phyloP scores from a whole-genome alignment of 2,888 invertebrate genomes.

The Melangyna quadrimaculata region DNA sequence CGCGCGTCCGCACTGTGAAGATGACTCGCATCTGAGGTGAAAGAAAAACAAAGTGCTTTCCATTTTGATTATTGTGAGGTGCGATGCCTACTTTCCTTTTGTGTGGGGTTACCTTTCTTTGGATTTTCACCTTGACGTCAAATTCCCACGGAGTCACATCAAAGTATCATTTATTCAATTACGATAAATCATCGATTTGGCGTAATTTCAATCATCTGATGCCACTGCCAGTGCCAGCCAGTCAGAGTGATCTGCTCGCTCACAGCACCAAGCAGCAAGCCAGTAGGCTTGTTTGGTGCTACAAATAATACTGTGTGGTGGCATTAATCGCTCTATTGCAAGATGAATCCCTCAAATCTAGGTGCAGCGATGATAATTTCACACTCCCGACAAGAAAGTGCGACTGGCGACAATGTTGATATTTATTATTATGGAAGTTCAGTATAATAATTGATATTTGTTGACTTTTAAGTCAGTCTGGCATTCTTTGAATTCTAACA shows the following conservation, averaged over 20 bases:
- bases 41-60: slow-evolving; percentile 52
- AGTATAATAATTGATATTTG: slow-evolving; percentile 16
- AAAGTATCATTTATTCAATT: slow-evolving; percentile 69
- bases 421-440: slow-evolving; percentile 21
- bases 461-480: not conserved
- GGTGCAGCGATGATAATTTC: slow-evolving; percentile 61
- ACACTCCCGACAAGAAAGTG: slow-evolving; percentile 61
- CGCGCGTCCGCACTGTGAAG: not conserved
- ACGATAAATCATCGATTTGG: slow-evolving; percentile 69
- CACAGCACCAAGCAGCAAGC: not conserved
- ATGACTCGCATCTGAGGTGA: slow-evolving; percentile 26
- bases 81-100: slow-evolving; percentile 57
- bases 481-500: slow-evolving; percentile 11
- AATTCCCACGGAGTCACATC: slow-evolving; percentile 70
- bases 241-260: not conserved
- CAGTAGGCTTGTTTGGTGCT: not conserved
- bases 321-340: slow-evolving; percentile 12
- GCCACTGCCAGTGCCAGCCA: not conserved
- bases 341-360: slow-evolving; percentile 33
- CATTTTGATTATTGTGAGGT: slow-evolving; percentile 42
- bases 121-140: slow-evolving; percentile 62
- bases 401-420: slow-evolving; percentile 21
- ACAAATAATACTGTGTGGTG: slow-evolving; percentile 10
- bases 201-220: slow-evolving; percentile 52
- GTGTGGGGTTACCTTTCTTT: slow-evolving; percentile 56